These are phyloP conservation scores for Polymixis lichenea DNA, from an alignment of 2,888 invertebrate genomes.

Conservation along the genomic window DNA sequence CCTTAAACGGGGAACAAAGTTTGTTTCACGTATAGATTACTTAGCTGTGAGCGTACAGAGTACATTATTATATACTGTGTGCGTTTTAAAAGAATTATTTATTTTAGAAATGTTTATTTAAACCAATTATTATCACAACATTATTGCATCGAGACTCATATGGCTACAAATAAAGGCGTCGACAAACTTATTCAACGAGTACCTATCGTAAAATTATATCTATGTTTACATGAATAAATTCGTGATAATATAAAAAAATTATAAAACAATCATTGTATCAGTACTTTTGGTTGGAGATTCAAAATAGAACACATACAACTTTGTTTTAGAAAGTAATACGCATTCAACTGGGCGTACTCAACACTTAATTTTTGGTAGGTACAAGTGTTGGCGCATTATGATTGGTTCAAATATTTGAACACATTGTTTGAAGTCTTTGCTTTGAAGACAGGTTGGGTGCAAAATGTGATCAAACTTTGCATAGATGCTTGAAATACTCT, in stretches of 20 bases:
- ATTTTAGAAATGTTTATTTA: conserved; percentile 30
- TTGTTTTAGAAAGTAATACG: conserved; percentile 6
- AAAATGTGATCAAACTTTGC: too few species aligned
- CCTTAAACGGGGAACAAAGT: too few species aligned
- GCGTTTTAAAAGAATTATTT: neutral
- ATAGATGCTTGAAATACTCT: neutral
- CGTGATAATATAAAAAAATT: neutral
- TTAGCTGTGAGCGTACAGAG: too few species aligned
- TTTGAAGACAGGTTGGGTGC: neutral
- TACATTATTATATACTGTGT: too few species aligned
- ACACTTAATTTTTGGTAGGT: too few species aligned
- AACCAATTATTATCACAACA: conserved; percentile 44
- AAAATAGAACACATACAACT: conserved; percentile 11
- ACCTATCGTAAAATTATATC: conserved; percentile 17
- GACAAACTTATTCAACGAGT: neutral
- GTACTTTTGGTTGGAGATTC: conserved; percentile 14
- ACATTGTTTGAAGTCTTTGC: neutral
- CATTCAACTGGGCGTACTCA: neutral
- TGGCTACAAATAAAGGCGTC: neutral
- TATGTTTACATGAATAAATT: conserved; percentile 8
- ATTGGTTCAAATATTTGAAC: neutral
- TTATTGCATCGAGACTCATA: conserved; percentile 35
- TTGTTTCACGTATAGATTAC: too few species aligned
- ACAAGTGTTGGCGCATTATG: too few species aligned
- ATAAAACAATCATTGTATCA: conserved; percentile 6